These are phyloP conservation scores for Girardinichthys multiradiatus DNA, from an alignment of 2,113 vertebrate species.

Conservation along the genomic window DNA sequence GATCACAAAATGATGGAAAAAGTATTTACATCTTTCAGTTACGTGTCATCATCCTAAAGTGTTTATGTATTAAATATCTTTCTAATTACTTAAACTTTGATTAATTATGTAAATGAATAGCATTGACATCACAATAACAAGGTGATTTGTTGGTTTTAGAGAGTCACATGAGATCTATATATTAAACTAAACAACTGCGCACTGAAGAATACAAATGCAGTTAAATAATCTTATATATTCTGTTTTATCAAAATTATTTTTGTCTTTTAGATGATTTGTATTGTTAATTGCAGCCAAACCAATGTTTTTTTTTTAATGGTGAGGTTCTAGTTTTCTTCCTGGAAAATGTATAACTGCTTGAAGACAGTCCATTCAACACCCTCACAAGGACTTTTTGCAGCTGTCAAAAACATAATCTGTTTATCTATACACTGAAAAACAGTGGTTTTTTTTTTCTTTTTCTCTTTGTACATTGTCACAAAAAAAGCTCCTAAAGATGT, in stretches of 20 bases:
- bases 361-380: not conserved
- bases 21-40: slow-evolving; percentile 14
- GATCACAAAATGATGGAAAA: slow-evolving; percentile 7
- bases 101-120: slow-evolving; percentile 14
- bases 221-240: not conserved
- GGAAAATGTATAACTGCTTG: not conserved
- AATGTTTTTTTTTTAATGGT: too few species aligned
- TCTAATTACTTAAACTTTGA: slow-evolving; percentile 3
- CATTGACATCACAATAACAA: slow-evolving; percentile 44
- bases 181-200: slow-evolving; percentile 53
- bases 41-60: not conserved
- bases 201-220: slow-evolving; percentile 31
- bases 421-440: not conserved
- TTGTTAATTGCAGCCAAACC: too few species aligned
- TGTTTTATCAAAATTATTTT: not conserved
- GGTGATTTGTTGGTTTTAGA: slow-evolving; percentile 44
- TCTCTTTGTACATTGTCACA: not conserved
- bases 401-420: not conserved
- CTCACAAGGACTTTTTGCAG: not conserved
- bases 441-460: too few species aligned
- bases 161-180: slow-evolving; percentile 46
- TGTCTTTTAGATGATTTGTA: not conserved
- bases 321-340: not conserved
- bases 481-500: not conserved
- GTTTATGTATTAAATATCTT: slow-evolving; percentile 10